These are phyloP conservation scores for Philantomba maxwellii DNA, from an alignment of 2,113 vertebrate species.

Conservation along the genomic window DNA sequence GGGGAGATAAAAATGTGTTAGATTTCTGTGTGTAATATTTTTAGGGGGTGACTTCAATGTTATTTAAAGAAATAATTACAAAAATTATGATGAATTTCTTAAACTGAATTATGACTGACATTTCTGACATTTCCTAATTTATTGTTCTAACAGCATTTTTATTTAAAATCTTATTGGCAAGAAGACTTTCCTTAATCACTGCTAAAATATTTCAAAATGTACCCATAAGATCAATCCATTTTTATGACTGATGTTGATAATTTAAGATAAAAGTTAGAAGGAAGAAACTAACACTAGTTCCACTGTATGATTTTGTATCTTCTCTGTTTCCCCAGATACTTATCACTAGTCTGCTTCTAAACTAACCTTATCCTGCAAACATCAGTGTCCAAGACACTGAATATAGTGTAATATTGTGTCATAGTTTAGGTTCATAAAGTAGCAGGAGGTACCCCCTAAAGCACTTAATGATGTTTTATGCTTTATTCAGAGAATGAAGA, in stretches of 20 bases:
- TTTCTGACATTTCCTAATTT: constrained; percentile 14
- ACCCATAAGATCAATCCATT: neutral
- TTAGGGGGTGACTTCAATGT: neutral
- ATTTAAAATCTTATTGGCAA: neutral
- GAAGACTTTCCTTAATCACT: neutral
- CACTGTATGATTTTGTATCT: neutral
- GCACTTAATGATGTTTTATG: neutral
- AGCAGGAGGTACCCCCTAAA: neutral
- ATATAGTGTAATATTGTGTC: neutral
- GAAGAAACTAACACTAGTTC: neutral
- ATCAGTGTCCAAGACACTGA: neutral
- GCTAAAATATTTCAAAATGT: neutral
- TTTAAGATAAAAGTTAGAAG: constrained; percentile 1
- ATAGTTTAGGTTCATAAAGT: neutral
- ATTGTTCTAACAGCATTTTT: neutral
- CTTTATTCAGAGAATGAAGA: neutral
- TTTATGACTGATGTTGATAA: neutral
- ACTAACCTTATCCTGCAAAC: neutral
- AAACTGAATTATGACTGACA: neutral
- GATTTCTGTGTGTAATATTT: neutral
- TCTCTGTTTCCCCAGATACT: neutral
- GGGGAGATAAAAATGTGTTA: neutral
- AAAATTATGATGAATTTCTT: neutral
- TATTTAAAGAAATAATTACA: neutral
- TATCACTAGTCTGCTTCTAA: neutral